Conservation (phyloP, 2,113 vertebrate species). For the Struthio camelus region DNA sequence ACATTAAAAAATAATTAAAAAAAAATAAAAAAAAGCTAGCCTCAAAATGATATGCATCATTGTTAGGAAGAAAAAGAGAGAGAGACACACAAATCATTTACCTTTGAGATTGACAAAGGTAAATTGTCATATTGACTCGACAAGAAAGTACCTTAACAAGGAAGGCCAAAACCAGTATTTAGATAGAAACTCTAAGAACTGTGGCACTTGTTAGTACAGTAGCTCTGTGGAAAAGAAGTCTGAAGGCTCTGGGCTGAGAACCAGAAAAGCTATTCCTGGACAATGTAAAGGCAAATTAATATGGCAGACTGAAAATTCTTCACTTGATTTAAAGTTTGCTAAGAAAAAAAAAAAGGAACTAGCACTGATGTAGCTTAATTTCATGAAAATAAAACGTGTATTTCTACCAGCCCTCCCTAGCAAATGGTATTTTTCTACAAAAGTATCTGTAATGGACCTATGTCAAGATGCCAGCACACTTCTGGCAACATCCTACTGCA, state of each 20-base stretch:
- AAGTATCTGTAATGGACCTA: not conserved
- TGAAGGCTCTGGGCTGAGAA: not conserved
- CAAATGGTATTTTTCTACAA: conserved; percentile 19
- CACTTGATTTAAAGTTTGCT: not conserved
- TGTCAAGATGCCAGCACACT: not conserved
- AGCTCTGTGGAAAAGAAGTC: not conserved
- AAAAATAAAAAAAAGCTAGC: not conserved
- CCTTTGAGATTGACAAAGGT: not conserved
- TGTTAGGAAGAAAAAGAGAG: not conserved
- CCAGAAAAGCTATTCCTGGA: not conserved
- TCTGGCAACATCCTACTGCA: conserved; percentile 25
- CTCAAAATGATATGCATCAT: not conserved
- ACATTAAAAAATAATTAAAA: not conserved
- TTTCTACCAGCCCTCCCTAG: not conserved
- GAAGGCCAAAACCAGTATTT: not conserved
- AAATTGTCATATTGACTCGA: not conserved
- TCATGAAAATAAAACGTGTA: not conserved
- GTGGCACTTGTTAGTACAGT: not conserved
- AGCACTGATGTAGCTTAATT: not conserved
- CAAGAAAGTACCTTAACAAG: not conserved
- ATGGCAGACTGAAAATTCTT: not conserved
- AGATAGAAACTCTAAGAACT: not conserved
- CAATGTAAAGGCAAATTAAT: not conserved
- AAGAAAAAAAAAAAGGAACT: not conserved
- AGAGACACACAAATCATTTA: not conserved